Conservation (phyloP, 2,797 vertebrate genomes). For the Sebastes miniatus region DNA sequence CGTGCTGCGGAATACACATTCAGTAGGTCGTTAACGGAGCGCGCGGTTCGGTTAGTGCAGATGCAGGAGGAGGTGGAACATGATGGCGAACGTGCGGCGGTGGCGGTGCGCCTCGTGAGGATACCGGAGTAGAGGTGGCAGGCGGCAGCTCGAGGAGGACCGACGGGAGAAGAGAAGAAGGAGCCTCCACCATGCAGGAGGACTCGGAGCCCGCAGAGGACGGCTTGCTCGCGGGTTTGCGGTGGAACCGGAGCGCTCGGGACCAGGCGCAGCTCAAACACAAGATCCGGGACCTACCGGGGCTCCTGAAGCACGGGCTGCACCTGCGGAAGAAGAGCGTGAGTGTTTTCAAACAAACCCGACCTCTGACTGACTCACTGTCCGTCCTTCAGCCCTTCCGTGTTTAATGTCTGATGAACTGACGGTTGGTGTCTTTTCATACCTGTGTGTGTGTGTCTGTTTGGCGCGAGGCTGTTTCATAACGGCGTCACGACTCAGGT, state of each 20-base stretch:
- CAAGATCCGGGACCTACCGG: slow-evolving; percentile 85
- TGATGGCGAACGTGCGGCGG: slow-evolving; percentile 58
- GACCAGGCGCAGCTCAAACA: slow-evolving; percentile 85
- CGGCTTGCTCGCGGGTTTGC: slow-evolving; percentile 81
- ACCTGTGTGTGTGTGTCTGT: neutral
- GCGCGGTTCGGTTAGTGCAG: slow-evolving; percentile 59
- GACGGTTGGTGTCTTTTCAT: neutral
- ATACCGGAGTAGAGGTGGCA: slow-evolving; percentile 38
- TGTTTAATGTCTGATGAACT: slow-evolving; percentile 16
- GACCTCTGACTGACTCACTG: neutral
- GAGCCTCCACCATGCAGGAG: slow-evolving; percentile 71
- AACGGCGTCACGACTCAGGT: slow-evolving; percentile 78
- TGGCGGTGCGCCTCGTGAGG: slow-evolving; percentile 56
- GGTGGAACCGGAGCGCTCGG: slow-evolving; percentile 84
- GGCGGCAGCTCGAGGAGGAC: slow-evolving; percentile 49
- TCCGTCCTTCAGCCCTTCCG: slow-evolving; percentile 41
- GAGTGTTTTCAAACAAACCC: slow-evolving; percentile 60
- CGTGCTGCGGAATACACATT: slow-evolving; percentile 72
- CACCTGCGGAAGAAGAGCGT: slow-evolving; percentile 88
- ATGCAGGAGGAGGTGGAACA: slow-evolving; percentile 71
- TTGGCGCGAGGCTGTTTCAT: slow-evolving; percentile 41
- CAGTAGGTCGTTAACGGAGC: slow-evolving; percentile 48
- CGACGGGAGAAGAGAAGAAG: neutral
- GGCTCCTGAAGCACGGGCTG: slow-evolving; percentile 85
- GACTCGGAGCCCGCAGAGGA: slow-evolving; percentile 84